A percentile compares a stretch with the other conserved stretches of the same genome.
Evolutionary conservation across 2,888 invertebrate species (phyloP).

Genomic region (Rotaria magnacalcarata): DNA sequence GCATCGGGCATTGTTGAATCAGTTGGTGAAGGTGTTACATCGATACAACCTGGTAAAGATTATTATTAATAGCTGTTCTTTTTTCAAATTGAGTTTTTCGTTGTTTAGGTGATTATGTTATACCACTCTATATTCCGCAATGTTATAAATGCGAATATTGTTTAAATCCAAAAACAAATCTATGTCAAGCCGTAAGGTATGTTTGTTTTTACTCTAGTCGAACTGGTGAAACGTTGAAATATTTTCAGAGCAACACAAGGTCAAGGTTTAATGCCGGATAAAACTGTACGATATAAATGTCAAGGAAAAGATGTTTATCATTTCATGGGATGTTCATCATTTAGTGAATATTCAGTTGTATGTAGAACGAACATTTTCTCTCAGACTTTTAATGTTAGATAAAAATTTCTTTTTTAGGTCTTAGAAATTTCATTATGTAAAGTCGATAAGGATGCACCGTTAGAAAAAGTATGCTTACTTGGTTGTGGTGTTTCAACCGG

Average conservation of each 20-base stretch:
- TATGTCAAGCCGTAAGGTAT: constrained; percentile 79
- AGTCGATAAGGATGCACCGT: constrained; percentile 53
- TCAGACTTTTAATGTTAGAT: background rate
- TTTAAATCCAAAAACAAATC: constrained; percentile 85
- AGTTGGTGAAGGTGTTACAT: constrained; percentile 81
- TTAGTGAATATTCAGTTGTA: constrained; percentile 59
- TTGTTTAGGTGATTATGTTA: constrained; percentile 75
- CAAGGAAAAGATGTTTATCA: constrained; percentile 58
- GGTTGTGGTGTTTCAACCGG: constrained; percentile 67
- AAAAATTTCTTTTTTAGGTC: background rate
- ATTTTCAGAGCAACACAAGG: constrained; percentile 54
- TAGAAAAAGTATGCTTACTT: constrained; percentile 58
- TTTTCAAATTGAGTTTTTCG: constrained; percentile 57
- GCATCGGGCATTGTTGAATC: constrained; percentile 91
- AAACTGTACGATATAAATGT: constrained; percentile 58
- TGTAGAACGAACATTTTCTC: background rate
- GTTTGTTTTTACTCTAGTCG: constrained; percentile 46
- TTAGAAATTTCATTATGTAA: constrained; percentile 47
- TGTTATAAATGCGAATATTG: constrained; percentile 95
- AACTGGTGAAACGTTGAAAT: background rate
- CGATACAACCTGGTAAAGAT: constrained; percentile 66
- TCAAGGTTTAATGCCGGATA: constrained; percentile 60
- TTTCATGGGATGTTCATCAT: constrained; percentile 59
- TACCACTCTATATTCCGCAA: constrained; percentile 91
- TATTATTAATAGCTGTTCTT: background rate